phyloP scores from a whole-genome alignment of 2,888 invertebrate species.

The Myopa tessellatipennis region DNA sequence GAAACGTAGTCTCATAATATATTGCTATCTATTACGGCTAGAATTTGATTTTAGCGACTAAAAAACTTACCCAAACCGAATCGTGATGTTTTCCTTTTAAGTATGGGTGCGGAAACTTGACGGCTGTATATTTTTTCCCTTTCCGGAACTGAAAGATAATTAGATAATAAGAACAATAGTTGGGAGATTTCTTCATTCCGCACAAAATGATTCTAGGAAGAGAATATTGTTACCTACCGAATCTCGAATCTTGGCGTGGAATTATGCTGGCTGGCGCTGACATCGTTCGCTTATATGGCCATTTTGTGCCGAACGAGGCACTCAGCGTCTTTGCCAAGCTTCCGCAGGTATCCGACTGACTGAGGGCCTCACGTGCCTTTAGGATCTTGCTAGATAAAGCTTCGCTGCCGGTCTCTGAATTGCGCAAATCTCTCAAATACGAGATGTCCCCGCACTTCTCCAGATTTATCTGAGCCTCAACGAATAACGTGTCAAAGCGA shows the following conservation, averaged over 20 bases:
- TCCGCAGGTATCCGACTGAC: constrained; percentile 77
- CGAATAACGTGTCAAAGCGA: constrained; percentile 92
- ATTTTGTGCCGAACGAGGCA: constrained; percentile 90
- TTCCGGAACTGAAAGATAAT: constrained; percentile 68
- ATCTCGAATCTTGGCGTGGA: constrained; percentile 79
- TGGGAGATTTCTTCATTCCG: too few species aligned
- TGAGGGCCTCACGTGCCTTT: constrained; percentile 88
- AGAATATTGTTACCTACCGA: constrained; percentile 67
- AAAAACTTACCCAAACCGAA: constrained; percentile 90
- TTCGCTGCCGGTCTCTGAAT: constrained; percentile 89
- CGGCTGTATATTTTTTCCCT: constrained; percentile 90
- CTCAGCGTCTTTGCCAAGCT: constrained; percentile 79
- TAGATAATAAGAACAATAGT: background rate
- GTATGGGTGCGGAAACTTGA: constrained; percentile 94
- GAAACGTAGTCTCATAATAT: too few species aligned
- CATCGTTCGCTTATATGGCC: constrained; percentile 95
- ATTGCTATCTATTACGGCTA: constrained; percentile 56
- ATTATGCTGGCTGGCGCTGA: constrained; percentile 90
- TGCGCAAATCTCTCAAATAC: constrained; percentile 82
- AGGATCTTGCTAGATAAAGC: constrained; percentile 86
- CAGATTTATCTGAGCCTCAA: constrained; percentile 94
- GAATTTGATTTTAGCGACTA: constrained; percentile 49
- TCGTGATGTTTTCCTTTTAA: constrained; percentile 91
- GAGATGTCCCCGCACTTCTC: constrained; percentile 87
- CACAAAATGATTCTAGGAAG: background rate